Conservation (phyloP, 2,888 invertebrate species). For the Agrotis clavis region DNA sequence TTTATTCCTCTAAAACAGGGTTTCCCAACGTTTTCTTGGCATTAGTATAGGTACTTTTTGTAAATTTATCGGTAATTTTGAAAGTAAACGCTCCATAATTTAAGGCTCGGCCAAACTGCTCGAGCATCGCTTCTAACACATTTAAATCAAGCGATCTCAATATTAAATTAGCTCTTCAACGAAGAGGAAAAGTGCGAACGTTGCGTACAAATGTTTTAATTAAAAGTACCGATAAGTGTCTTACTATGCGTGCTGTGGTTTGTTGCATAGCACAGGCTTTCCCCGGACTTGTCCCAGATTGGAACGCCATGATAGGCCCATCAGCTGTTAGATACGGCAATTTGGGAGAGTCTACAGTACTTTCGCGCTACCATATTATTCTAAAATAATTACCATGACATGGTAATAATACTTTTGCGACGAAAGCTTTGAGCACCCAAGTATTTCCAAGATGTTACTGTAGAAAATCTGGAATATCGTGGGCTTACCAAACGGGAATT, state of each 20-base stretch:
- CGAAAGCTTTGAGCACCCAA: not conserved
- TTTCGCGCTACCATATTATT: not conserved
- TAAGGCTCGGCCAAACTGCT: too few species aligned
- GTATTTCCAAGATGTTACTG: not conserved
- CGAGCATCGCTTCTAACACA: not conserved
- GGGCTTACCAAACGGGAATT: not conserved
- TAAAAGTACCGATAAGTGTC: conserved; percentile 58
- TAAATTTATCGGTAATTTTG: too few species aligned
- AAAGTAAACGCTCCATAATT: not conserved
- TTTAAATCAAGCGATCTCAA: conserved; percentile 14
- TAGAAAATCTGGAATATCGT: not conserved
- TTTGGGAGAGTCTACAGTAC: not conserved
- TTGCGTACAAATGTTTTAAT: conserved; percentile 52
- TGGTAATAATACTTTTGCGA: not conserved
- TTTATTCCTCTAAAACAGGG: too few species aligned
- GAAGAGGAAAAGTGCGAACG: conserved; percentile 38
- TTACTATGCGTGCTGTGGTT: conserved; percentile 39
- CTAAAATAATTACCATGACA: not conserved
- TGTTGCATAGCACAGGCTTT: conserved; percentile 37
- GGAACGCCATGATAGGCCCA: not conserved
- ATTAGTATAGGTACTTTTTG: too few species aligned
- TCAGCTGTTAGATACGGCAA: conserved; percentile 34
- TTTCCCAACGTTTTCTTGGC: too few species aligned
- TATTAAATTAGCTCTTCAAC: conserved; percentile 19
- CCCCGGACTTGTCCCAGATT: conserved; percentile 47